Evolutionary conservation across 2,888 invertebrate genomes (phyloP).

Genomic region (Limnephilus rhombicus): DNA sequence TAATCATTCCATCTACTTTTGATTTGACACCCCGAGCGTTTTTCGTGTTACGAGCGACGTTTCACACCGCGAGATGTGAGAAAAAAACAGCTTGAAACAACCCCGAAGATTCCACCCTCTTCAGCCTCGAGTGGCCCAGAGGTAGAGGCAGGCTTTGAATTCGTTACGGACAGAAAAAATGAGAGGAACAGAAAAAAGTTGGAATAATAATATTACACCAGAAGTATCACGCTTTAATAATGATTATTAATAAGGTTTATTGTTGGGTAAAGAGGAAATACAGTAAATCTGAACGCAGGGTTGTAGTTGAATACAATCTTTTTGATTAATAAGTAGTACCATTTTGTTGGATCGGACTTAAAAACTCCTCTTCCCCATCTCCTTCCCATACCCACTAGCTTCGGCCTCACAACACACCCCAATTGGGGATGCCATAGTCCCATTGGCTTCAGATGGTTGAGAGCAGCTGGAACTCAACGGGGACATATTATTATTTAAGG

Average conservation of each 20-base stretch:
- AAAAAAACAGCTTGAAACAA: slow-evolving; percentile 53
- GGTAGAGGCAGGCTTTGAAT: slow-evolving; percentile 28
- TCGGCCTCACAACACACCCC: too few relatives aligned
- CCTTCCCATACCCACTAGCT: too few relatives aligned
- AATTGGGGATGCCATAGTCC: too few relatives aligned
- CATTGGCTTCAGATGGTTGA: too few relatives aligned
- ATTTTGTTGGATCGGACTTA: too few relatives aligned
- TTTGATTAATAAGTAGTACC: too few relatives aligned
- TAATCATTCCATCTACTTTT: slow-evolving; percentile 26
- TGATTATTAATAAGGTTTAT: slow-evolving; percentile 65
- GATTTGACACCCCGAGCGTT: slow-evolving; percentile 15
- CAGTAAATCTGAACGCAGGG: background rate
- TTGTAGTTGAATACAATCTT: background rate
- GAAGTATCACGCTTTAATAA: slow-evolving; percentile 53
- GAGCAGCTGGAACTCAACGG: too few relatives aligned
- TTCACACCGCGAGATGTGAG: slow-evolving; percentile 56
- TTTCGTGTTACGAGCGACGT: slow-evolving; percentile 45
- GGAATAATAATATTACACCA: background rate
- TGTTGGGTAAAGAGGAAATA: slow-evolving; percentile 3
- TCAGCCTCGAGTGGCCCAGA: slow-evolving; percentile 46
- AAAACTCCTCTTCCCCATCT: too few relatives aligned
- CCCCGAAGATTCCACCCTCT: slow-evolving; percentile 19
- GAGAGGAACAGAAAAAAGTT: slow-evolving; percentile 26
- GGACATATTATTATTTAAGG: too few relatives aligned
- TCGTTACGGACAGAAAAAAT: slow-evolving; percentile 49